These are phyloP conservation scores for Aphis craccivora DNA, from an alignment of 1,140 invertebrate species.

Conservation along the genomic window DNA sequence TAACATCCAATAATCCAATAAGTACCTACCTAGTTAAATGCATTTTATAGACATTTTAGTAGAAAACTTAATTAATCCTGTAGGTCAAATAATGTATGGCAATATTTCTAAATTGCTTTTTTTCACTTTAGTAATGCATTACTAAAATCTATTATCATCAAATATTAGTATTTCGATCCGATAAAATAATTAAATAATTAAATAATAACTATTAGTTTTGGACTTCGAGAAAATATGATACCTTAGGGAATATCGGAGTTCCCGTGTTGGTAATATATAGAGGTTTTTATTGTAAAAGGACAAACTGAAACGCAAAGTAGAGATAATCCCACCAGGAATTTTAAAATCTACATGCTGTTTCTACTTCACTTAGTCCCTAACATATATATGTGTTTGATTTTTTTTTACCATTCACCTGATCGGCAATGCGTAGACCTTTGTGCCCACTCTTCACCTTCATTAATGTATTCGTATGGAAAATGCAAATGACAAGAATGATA, in stretches of 20 bases:
- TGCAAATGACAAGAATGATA: background rate
- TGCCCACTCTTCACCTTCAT: background rate
- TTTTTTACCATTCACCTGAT: background rate
- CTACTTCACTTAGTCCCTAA: background rate
- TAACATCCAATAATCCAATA: background rate
- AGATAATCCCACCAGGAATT: background rate
- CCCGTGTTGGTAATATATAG: background rate
- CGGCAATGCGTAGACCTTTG: background rate
- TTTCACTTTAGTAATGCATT: background rate
- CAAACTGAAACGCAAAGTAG: background rate
- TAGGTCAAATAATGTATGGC: background rate
- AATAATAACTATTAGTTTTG: background rate
- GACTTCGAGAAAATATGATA: background rate
- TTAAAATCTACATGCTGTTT: conserved; percentile 27
- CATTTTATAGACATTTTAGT: background rate
- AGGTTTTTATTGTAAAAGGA: background rate
- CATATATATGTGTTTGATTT: background rate
- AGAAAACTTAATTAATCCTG: background rate
- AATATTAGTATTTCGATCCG: background rate
- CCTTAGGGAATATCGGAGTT: background rate
- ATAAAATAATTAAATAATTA: background rate
- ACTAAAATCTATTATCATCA: background rate
- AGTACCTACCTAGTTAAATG: background rate
- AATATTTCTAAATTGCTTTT: background rate
- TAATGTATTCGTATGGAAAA: background rate